Conservation (phyloP, 2,113 vertebrate genomes). For the Tupaia chinensis region DNA sequence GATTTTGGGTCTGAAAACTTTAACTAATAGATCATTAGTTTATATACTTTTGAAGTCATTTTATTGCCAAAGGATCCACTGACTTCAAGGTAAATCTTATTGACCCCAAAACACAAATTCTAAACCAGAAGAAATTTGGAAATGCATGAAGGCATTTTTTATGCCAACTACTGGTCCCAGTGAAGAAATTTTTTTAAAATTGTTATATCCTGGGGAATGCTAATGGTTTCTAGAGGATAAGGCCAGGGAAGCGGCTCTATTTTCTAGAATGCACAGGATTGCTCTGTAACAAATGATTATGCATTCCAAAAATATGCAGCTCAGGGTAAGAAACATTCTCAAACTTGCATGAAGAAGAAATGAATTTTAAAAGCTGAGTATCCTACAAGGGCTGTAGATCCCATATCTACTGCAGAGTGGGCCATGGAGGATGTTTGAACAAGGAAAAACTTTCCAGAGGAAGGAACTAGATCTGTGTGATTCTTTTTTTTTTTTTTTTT, state of each 20-base stretch:
- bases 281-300: neutral
- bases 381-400: neutral
- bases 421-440: neutral
- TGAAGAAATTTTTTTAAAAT: neutral
- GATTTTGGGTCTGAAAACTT: conserved; percentile 26
- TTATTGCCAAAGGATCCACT: neutral
- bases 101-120: neutral
- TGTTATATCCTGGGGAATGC: neutral
- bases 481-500: neutral
- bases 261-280: neutral
- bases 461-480: neutral
- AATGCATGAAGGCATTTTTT: conserved; percentile 5
- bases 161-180: too few species aligned
- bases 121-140: neutral
- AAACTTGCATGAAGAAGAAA: neutral
- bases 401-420: neutral
- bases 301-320: neutral
- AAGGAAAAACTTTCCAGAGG: neutral
- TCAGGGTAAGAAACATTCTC: neutral
- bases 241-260: neutral
- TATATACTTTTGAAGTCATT: conserved; percentile 20
- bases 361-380: neutral
- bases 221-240: neutral
- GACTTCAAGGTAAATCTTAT: neutral
- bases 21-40: conserved; percentile 37